Conservation (phyloP, 2,888 invertebrate species). For the Entomobrya proxima region DNA sequence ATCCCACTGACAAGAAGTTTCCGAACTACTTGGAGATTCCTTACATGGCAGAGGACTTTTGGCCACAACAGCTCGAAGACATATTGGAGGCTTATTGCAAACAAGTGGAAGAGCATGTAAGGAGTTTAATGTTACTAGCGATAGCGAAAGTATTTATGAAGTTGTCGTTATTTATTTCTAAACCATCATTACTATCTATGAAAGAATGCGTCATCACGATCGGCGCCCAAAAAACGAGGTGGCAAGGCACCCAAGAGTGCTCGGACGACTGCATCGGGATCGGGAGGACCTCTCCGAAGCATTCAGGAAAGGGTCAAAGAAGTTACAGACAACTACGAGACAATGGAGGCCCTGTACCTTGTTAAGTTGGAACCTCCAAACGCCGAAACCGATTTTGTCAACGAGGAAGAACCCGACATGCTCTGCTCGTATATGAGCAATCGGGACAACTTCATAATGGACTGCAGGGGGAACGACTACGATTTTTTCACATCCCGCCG, state of each 20-base stretch:
- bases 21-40: constrained; percentile 1
- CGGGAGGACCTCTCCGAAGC: too few relatives aligned
- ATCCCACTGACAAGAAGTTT: neutral
- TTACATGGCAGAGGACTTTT: constrained; percentile 28
- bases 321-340: too few relatives aligned
- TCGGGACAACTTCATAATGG: neutral
- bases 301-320: too few relatives aligned
- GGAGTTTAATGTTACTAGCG: neutral
- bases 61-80: neutral
- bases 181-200: neutral
- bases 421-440: neutral
- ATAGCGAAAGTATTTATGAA: neutral
- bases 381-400: neutral
- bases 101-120: neutral
- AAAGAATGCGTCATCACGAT: neutral
- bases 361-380: neutral
- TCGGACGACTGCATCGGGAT: too few relatives aligned
- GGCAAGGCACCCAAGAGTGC: too few relatives aligned
- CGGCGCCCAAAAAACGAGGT: too few relatives aligned
- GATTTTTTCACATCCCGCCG: constrained; percentile 11
- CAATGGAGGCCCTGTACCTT: too few relatives aligned
- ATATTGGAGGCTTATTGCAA: neutral
- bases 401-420: neutral
- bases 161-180: neutral
- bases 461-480: neutral